Evolutionary conservation across 2,113 vertebrate genomes (phyloP).

Genomic region (Noturus placidus): DNA sequence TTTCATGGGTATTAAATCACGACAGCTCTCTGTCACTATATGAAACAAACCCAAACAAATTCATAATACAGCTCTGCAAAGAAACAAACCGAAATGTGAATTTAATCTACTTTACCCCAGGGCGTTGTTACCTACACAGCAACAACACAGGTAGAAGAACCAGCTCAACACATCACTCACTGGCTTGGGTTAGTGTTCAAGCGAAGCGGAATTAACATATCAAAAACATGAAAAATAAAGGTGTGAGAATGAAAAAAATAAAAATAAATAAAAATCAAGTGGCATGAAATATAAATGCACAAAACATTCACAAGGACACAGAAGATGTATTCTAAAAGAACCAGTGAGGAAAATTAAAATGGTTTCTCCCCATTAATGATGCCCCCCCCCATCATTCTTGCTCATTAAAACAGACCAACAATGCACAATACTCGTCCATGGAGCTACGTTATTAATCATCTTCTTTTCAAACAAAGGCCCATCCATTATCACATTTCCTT

Average conservation of each 20-base stretch:
- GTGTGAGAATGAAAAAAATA: neutral
- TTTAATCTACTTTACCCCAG: slow-evolving; percentile 35
- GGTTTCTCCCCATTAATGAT: neutral
- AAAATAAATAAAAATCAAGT: neutral
- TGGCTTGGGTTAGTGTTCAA: neutral
- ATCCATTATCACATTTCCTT: slow-evolving; percentile 50
- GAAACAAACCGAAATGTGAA: slow-evolving; percentile 27
- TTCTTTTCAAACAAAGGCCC: slow-evolving; percentile 50
- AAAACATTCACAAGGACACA: neutral
- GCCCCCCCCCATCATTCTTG: neutral
- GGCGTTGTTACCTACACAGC: slow-evolving; percentile 33
- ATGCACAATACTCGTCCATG: slow-evolving; percentile 35
- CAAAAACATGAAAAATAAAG: neutral
- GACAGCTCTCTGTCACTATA: neutral
- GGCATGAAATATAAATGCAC: slow-evolving; percentile 31
- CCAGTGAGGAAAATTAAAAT: neutral
- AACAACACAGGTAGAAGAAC: slow-evolving; percentile 11
- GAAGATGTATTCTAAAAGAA: slow-evolving; percentile 3
- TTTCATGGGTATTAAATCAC: neutral
- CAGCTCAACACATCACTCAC: neutral
- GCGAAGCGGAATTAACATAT: neutral
- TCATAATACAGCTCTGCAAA: slow-evolving; percentile 16
- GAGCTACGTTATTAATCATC: slow-evolving; percentile 60
- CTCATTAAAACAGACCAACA: neutral
- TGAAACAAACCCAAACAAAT: neutral